phyloP scores from a whole-genome alignment of 1,140 invertebrate genomes.

The Phocides pigmalion region DNA sequence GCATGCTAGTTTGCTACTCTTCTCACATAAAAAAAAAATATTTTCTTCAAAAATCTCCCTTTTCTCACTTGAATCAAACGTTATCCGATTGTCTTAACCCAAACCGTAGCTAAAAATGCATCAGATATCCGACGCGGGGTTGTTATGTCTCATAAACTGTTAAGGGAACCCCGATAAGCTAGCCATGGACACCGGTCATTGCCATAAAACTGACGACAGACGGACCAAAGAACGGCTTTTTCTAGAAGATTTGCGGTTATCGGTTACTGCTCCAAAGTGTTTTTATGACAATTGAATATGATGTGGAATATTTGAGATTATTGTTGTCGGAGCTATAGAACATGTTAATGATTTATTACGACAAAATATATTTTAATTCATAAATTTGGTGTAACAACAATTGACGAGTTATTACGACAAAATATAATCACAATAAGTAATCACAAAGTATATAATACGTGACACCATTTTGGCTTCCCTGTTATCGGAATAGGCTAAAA shows the following conservation, averaged over 20 bases:
- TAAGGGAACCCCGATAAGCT: slow-evolving; percentile 54
- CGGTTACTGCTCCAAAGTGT: background rate
- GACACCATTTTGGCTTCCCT: too few relatives aligned
- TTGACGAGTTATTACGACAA: too few relatives aligned
- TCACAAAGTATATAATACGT: too few relatives aligned
- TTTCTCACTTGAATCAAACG: slow-evolving; percentile 41
- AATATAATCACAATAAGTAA: too few relatives aligned
- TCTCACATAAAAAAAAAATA: too few relatives aligned
- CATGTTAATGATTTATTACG: too few relatives aligned
- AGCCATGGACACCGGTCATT: slow-evolving; percentile 15
- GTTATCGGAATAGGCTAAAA: too few relatives aligned
- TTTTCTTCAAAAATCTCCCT: too few relatives aligned
- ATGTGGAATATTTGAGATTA: background rate
- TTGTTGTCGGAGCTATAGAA: too few relatives aligned
- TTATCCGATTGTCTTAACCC: slow-evolving; percentile 73
- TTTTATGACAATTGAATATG: slow-evolving; percentile 11
- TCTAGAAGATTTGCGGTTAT: slow-evolving; percentile 2
- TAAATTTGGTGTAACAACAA: too few relatives aligned
- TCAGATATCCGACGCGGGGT: slow-evolving; percentile 66
- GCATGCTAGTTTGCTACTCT: too few relatives aligned
- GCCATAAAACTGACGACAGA: slow-evolving; percentile 11
- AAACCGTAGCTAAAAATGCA: slow-evolving; percentile 79
- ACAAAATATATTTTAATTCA: too few relatives aligned
- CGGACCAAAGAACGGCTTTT: slow-evolving; percentile 12
- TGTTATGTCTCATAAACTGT: slow-evolving; percentile 79